These are phyloP conservation scores for Etia nguti DNA, from an alignment of 2,113 vertebrate genomes.

Conservation along the genomic window DNA sequence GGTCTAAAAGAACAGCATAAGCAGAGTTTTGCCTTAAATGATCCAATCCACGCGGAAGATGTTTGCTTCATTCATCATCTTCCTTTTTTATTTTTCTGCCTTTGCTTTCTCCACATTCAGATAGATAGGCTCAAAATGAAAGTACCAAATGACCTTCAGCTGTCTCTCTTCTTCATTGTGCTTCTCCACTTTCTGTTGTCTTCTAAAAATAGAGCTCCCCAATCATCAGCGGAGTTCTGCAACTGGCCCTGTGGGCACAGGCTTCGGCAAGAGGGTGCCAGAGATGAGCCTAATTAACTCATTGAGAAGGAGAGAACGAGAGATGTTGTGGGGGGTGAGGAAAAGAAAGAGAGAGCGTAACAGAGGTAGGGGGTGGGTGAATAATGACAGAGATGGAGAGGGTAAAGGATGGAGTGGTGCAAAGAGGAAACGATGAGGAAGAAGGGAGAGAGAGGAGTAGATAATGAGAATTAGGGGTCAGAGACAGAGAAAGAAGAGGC, in stretches of 20 bases:
- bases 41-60: neutral
- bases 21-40: neutral
- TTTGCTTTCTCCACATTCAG: neutral
- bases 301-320: slow-evolving; percentile 44
- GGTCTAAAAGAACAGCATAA: neutral
- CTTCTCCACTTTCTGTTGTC: slow-evolving; percentile 60
- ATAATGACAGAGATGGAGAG: slow-evolving; percentile 44
- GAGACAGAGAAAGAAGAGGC: slow-evolving; percentile 25
- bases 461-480: slow-evolving; percentile 59
- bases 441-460: slow-evolving; percentile 7
- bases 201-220: slow-evolving; percentile 70
- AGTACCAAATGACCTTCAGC: slow-evolving; percentile 66
- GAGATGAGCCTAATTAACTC: slow-evolving; percentile 77
- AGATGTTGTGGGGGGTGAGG: neutral
- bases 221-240: slow-evolving; percentile 43
- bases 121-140: slow-evolving; percentile 23
- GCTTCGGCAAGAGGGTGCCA: slow-evolving; percentile 63
- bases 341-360: neutral
- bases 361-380: neutral
- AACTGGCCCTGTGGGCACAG: slow-evolving; percentile 62
- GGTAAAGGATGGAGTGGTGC: slow-evolving; percentile 41
- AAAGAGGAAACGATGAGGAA: slow-evolving; percentile 37
- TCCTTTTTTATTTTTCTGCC: neutral
- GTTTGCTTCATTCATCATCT: neutral
- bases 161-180: slow-evolving; percentile 20